These are phyloP conservation scores for Leptopilina clavipes DNA, from an alignment of 1,140 invertebrate species.

Conservation along the genomic window DNA sequence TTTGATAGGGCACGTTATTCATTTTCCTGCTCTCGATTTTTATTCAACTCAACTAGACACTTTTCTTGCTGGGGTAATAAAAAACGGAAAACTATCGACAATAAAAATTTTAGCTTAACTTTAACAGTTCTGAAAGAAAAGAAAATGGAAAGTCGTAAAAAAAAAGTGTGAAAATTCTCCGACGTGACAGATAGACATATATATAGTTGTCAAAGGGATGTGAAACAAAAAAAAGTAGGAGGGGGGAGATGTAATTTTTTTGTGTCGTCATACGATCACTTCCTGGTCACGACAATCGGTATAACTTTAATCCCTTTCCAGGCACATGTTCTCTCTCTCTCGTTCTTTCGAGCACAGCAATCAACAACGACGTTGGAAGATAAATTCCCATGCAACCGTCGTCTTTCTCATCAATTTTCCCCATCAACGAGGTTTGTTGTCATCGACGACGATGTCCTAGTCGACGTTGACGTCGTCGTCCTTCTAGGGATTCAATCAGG, in stretches of 20 bases:
- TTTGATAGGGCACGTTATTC: slow-evolving; percentile 15
- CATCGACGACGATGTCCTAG: not conserved
- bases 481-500: slow-evolving; percentile 48
- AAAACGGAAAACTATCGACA: slow-evolving; percentile 8
- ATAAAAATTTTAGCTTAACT: slow-evolving; percentile 12
- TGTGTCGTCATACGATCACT: not conserved
- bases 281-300: slow-evolving; percentile 16
- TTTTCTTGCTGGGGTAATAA: not conserved
- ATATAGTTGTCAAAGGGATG: not conserved
- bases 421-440: slow-evolving; percentile 40
- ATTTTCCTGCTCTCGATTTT: not conserved
- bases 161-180: slow-evolving; percentile 10
- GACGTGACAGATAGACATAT: slow-evolving; percentile 1
- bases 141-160: slow-evolving; percentile 11
- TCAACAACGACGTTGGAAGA: slow-evolving; percentile 12
- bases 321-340: not conserved
- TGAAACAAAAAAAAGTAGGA: not conserved
- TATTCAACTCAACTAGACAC: slow-evolving; percentile 19
- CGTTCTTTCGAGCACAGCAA: not conserved
- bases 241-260: not conserved
- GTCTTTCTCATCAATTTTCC: slow-evolving; percentile 50
- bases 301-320: slow-evolving; percentile 12
- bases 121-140: slow-evolving; percentile 11
- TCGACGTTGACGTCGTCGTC: slow-evolving; percentile 27
- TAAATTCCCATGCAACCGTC: slow-evolving; percentile 15